These are phyloP conservation scores for Lampropteryx suffumata DNA, from an alignment of 2,888 invertebrate species.

Conservation along the genomic window DNA sequence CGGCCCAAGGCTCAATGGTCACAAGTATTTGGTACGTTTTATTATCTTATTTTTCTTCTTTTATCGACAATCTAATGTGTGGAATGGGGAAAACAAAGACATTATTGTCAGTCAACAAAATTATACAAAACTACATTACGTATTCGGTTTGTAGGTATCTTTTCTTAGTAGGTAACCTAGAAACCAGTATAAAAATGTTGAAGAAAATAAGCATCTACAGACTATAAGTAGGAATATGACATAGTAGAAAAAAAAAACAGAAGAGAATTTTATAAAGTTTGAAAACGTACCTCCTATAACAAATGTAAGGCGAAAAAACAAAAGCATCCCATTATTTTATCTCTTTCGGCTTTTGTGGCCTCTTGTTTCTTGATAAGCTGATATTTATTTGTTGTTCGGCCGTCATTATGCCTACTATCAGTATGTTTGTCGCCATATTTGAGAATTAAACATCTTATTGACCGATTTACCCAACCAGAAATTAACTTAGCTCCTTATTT, in stretches of 20 bases:
- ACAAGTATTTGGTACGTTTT: slow-evolving; percentile 91
- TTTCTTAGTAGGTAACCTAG: no score
- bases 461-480: no score
- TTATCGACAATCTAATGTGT: slow-evolving; percentile 21
- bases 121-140: no score
- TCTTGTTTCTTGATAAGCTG: slow-evolving; percentile 57
- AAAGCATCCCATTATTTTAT: slow-evolving; percentile 40
- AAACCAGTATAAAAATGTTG: no score
- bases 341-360: slow-evolving; percentile 50
- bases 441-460: no score
- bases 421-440: no score
- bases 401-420: slow-evolving; percentile 38
- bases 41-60: slow-evolving; percentile 25
- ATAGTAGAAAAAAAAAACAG: background rate
- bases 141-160: no score
- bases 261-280: no score
- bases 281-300: no score
- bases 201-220: no score
- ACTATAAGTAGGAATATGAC: no score
- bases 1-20: slow-evolving; percentile 97
- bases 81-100: slow-evolving; percentile 25
- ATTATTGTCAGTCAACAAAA: slow-evolving; percentile 5
- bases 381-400: slow-evolving; percentile 66
- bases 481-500: no score
- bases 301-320: slow-evolving; percentile 39